These are phyloP conservation scores for Drosophila willistoni DNA, from an alignment of 1,140 invertebrate genomes.

Conservation along the genomic window DNA sequence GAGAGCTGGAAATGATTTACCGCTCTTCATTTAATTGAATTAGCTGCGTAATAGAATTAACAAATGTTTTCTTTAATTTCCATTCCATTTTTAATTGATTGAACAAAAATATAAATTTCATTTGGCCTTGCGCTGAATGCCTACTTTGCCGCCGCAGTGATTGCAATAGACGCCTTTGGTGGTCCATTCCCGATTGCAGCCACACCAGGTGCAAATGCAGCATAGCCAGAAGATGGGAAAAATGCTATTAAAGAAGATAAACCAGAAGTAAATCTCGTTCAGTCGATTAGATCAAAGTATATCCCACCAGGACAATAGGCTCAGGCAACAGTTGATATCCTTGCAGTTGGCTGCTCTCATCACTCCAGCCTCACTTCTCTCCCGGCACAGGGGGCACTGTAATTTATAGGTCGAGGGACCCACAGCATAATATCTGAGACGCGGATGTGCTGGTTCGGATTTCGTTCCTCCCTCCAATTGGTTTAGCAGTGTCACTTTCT, in stretches of 20 bases:
- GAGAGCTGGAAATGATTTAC: constrained; percentile 28
- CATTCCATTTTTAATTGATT: constrained; percentile 46
- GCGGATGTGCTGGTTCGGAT: constrained; percentile 31
- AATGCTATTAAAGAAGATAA: constrained; percentile 36
- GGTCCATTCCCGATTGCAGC: constrained; percentile 79
- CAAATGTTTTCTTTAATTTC: constrained; percentile 25
- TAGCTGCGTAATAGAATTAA: constrained; percentile 75
- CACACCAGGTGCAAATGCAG: constrained; percentile 76
- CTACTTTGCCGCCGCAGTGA: constrained; percentile 75
- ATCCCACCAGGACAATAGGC: constrained; percentile 71
- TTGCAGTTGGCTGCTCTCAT: constrained; percentile 74
- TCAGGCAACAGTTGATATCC: constrained; percentile 68
- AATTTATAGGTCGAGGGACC: constrained; percentile 74
- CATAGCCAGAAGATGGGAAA: constrained; percentile 79
- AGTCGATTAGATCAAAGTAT: background rate
- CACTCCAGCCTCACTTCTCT: constrained; percentile 73
- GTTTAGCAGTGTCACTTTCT: constrained; percentile 44
- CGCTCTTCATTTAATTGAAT: constrained; percentile 65
- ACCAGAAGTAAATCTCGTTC: background rate
- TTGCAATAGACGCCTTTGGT: constrained; percentile 77
- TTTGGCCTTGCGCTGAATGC: constrained; percentile 70
- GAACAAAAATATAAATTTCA: constrained; percentile 27
- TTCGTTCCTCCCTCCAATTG: constrained; percentile 37
- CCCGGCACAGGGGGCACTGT: constrained; percentile 68
- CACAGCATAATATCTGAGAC: constrained; percentile 67